Evolutionary conservation across 2,113 vertebrate genomes (phyloP).

Genomic region (Sula dactylatra): DNA sequence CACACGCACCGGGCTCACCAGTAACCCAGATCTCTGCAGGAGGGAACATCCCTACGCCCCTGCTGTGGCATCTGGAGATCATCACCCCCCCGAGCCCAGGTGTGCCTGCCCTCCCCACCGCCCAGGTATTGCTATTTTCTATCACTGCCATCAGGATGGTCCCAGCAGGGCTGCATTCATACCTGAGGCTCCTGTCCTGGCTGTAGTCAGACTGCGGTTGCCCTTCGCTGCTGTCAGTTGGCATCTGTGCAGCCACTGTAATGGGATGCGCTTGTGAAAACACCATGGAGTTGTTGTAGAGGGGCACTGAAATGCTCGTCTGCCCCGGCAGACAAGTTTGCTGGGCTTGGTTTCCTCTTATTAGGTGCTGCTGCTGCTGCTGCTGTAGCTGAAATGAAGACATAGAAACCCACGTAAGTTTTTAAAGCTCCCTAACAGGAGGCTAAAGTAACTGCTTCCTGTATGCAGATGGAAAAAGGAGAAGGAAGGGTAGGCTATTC

Average conservation of each 20-base stretch:
- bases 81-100: rapidly evolving
- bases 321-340: slow-evolving; percentile 68
- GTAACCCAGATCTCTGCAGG: background rate
- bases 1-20: background rate
- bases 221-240: slow-evolving; percentile 69
- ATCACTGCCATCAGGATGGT: background rate
- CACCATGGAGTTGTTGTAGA: slow-evolving; percentile 81
- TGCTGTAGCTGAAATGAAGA: slow-evolving; percentile 9
- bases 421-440: background rate
- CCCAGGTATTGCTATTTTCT: background rate
- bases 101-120: background rate
- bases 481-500: background rate
- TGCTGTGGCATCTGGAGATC: background rate
- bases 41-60: rapidly evolving
- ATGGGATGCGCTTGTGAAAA: slow-evolving; percentile 75
- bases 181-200: slow-evolving; percentile 80
- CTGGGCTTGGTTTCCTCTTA: slow-evolving; percentile 64
- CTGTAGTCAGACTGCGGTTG: slow-evolving; percentile 66
- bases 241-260: slow-evolving; percentile 28
- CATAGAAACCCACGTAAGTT: rapidly evolving
- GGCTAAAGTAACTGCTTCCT: background rate
- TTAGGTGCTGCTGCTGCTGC: slow-evolving; percentile 67
- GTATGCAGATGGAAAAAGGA: background rate
- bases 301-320: slow-evolving; percentile 72
- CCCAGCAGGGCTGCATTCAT: background rate